Conservation (phyloP, 2,888 invertebrate species). For the Tridacna gigas region DNA sequence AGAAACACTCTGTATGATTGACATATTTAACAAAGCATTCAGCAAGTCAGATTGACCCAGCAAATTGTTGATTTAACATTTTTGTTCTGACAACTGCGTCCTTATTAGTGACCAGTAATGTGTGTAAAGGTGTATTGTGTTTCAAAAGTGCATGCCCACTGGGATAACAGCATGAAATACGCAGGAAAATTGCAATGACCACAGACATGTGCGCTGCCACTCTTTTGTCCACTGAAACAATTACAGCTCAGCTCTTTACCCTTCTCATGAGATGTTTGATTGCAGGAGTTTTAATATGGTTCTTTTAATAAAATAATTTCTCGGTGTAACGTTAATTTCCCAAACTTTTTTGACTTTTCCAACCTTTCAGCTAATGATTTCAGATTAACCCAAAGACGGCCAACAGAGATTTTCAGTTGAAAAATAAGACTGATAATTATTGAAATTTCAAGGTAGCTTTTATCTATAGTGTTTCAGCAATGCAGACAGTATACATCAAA, state of each 20-base stretch:
- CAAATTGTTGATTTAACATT: slow-evolving; percentile 51
- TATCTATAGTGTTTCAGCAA: too few relatives aligned
- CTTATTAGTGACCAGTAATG: slow-evolving; percentile 13
- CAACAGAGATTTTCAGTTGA: too few relatives aligned
- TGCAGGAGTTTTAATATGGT: too few relatives aligned
- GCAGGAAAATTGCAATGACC: slow-evolving; percentile 28
- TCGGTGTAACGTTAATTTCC: too few relatives aligned
- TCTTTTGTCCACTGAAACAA: background rate
- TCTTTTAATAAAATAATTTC: background rate
- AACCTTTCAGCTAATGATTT: too few relatives aligned
- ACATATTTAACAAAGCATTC: slow-evolving; percentile 11
- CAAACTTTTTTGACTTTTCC: too few relatives aligned
- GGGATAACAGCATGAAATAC: background rate
- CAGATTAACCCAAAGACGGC: too few relatives aligned
- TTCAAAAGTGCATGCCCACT: slow-evolving; percentile 13
- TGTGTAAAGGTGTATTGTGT: slow-evolving; percentile 25
- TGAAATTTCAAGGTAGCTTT: too few relatives aligned
- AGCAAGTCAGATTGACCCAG: slow-evolving; percentile 31
- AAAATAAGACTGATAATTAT: too few relatives aligned
- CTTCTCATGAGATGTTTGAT: background rate
- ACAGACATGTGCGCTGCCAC: background rate
- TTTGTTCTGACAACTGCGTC: slow-evolving; percentile 34
- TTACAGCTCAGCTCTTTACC: background rate
- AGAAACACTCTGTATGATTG: too few relatives aligned
- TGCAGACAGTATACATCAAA: too few relatives aligned